These are phyloP conservation scores for Haemorhous mexicanus DNA, from an alignment of 2,113 vertebrate genomes.

Conservation along the genomic window DNA sequence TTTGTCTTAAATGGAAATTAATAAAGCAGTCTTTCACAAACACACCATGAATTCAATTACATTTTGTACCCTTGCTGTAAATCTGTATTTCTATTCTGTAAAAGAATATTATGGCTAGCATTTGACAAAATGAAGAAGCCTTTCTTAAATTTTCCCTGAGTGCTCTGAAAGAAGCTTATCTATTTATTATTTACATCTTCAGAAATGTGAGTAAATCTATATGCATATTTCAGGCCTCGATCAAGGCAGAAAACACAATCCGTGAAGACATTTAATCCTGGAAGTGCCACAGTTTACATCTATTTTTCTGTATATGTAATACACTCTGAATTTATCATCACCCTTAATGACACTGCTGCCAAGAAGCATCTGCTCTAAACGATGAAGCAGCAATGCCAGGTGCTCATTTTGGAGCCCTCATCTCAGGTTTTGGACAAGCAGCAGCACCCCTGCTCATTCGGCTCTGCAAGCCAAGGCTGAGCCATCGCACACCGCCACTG, in stretches of 20 bases:
- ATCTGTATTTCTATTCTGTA: not conserved
- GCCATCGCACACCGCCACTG: rapidly evolving
- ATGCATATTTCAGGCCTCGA: not conserved
- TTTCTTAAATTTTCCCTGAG: not conserved
- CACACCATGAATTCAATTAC: not conserved
- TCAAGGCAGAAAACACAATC: not conserved
- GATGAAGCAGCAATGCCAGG: not conserved
- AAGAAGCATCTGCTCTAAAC: not conserved
- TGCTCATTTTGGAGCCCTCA: not conserved
- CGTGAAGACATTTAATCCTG: not conserved
- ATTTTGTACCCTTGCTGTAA: not conserved
- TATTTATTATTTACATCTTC: not conserved
- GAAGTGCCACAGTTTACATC: not conserved
- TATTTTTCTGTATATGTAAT: not conserved
- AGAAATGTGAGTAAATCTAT: not conserved
- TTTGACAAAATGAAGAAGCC: not conserved
- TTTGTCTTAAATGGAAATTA: conserved; percentile 60
- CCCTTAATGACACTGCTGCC: not conserved
- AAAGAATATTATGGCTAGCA: not conserved
- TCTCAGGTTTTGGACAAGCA: not conserved
- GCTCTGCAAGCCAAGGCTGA: not conserved
- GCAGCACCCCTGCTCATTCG: not conserved
- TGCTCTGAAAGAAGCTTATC: not conserved
- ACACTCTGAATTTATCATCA: not conserved
- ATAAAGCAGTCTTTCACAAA: conserved; percentile 25